A percentile compares a stretch with the other conserved stretches of the same genome.
Conservation (phyloP, 2,113 vertebrate genomes). For the Etheostoma spectabile region DNA sequence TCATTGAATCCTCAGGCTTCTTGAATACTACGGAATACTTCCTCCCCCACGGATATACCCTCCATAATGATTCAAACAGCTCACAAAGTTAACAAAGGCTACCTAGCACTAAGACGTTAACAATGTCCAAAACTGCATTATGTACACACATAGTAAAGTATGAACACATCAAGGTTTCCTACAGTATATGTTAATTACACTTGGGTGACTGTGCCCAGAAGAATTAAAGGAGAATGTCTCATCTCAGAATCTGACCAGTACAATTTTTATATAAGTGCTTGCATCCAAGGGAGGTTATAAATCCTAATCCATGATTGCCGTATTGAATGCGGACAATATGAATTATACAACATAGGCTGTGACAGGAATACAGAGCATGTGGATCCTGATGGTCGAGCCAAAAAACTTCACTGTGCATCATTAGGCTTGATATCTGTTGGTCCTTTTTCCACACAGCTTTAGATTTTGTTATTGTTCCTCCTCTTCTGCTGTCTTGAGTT, state of each 20-base stretch:
- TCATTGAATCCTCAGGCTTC: conserved; percentile 21
- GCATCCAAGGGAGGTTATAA: conserved; percentile 26
- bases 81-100: not conserved
- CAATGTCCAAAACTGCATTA: not conserved
- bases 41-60: conserved; percentile 35
- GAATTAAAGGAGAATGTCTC: conserved; percentile 16
- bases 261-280: conserved; percentile 1
- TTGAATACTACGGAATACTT: conserved; percentile 19
- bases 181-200: conserved; percentile 2
- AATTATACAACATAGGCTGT: conserved; percentile 29
- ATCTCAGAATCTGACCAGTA: conserved; percentile 16
- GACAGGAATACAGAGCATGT: conserved; percentile 37
- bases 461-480: conserved; percentile 17
- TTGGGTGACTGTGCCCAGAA: conserved; percentile 30
- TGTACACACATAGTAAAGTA: not conserved
- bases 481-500: conserved; percentile 12
- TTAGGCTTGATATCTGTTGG: not conserved
- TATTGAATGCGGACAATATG: conserved; percentile 34
- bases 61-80: conserved; percentile 35
- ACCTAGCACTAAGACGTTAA: not conserved
- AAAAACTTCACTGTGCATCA: conserved; percentile 30
- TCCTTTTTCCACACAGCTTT: conserved; percentile 2
- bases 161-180: not conserved
- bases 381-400: conserved; percentile 24
- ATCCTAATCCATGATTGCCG: conserved; percentile 34